Base-by-base conservation (phyloP, 2,888 invertebrate species). In the Sepiola atlantica region DNA sequence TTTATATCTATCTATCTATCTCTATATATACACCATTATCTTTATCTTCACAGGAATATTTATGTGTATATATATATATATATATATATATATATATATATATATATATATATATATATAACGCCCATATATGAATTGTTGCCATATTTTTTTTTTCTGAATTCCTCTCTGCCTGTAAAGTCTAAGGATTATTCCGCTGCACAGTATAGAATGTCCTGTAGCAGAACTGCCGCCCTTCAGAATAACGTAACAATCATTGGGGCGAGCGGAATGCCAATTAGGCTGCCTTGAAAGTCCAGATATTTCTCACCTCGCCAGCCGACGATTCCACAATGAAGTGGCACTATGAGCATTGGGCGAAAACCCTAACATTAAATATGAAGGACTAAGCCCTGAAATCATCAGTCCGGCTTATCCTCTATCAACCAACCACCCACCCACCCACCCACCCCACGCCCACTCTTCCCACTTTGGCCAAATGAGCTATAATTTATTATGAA, bases 351-450 rank as follows among this genome's bases (percentile, higher is more conserved):
- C 8, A 77, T 77, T 77, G n/a, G n/a, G 45, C 45, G 16, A 77
- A 77, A 77, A 77, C 77, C 77, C 77, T 77, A 77, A 77, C 21
- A 77, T 77, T 77, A 77, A 77, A 77, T 77, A 77, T 77, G 32
- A 45, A 45, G 45, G 77, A 77, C 77, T n/a, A n/a, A 77, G 77
- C 77, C 77, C 77, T 77, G 77, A 77, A 77, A 77, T 77, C 77
- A 77, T 77, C 77, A n/a, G 77, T n/a, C 77, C 77, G 32, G 77
- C 77, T 77, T n/a, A 77, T 77, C 16, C 32, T 45, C 45, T 45
- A 8, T 8, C 45, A 45, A 45, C 45, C n/a, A n/a, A n/a, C n/a
- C n/a, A n/a, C n/a, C n/a, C n/a, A n/a, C n/a, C n/a, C n/a, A n/a
- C n/a, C n/a, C n/a, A n/a, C n/a, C n/a, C 32, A n/a, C 16, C 16